Conservation (phyloP, 2,113 vertebrate genomes). For the Elgaria multicarinata region DNA sequence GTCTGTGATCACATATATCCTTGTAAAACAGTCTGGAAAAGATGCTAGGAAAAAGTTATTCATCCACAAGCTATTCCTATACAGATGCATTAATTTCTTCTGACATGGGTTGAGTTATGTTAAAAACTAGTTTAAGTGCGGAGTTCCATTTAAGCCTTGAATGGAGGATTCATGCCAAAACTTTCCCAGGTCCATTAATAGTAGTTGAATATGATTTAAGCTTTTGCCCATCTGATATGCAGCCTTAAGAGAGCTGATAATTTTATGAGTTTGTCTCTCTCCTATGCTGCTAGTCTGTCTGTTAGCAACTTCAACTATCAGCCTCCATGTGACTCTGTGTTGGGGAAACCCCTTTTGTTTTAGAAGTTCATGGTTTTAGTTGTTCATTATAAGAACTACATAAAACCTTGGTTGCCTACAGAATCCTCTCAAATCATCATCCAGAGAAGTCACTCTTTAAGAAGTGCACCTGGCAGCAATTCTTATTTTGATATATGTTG, state of each 20-base stretch:
- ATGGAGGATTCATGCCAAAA: background rate
- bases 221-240: slow-evolving; percentile 4
- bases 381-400: background rate
- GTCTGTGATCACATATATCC: background rate
- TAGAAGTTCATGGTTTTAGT: background rate
- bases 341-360: background rate
- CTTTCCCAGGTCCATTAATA: background rate
- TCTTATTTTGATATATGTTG: background rate
- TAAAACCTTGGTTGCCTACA: background rate
- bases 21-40: too few species aligned
- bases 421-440: background rate
- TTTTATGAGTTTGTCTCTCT: background rate
- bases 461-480: background rate
- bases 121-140: background rate
- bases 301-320: background rate
- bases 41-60: background rate
- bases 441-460: background rate
- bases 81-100: too few species aligned
- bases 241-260: background rate
- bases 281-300: background rate
- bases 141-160: background rate
- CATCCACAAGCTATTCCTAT: background rate
- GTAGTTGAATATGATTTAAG: background rate
- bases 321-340: too few species aligned
- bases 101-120: too few species aligned